Percentiles rank a stretch among this genome's conserved stretches.
phyloP scores from a whole-genome alignment of 2,888 invertebrate species.

The Rhingia rostrata region DNA sequence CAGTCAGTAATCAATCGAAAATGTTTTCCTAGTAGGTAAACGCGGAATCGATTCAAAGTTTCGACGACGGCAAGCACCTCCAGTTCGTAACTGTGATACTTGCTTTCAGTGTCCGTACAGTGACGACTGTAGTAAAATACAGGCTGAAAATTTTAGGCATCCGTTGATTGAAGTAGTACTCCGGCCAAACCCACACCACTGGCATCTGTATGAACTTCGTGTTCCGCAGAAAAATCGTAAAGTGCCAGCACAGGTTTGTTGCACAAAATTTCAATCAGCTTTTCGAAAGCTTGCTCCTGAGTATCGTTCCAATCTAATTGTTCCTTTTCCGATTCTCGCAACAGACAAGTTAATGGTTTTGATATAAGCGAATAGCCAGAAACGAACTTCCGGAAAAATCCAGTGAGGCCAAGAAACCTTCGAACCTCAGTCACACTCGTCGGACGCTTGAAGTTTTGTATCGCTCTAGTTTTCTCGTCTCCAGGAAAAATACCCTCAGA shows the following conservation, averaged over 20 bases:
- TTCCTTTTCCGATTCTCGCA: conserved; percentile 9
- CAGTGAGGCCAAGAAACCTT: conserved; percentile 15
- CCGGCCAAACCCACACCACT: conserved; percentile 13
- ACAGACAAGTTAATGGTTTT: conserved; percentile 9
- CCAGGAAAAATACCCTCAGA: conserved; percentile 2
- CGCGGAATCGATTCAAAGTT: conserved; percentile 51
- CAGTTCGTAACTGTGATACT: too few species aligned
- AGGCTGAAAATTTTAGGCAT: background rate
- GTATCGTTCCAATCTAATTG: background rate
- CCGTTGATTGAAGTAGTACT: conserved; percentile 15
- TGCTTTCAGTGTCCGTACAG: conserved; percentile 14
- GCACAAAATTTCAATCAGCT: conserved; percentile 4
- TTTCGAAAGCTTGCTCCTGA: conserved; percentile 1
- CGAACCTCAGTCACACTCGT: background rate
- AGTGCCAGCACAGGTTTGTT: background rate
- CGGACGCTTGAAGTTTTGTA: conserved; percentile 5
- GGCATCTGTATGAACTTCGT: conserved; percentile 18
- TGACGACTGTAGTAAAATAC: conserved; percentile 32
- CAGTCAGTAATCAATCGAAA: conserved; percentile 58
- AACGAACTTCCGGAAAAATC: conserved; percentile 25
- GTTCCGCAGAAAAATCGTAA: background rate
- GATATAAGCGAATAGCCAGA: conserved; percentile 3
- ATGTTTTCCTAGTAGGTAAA: conserved; percentile 64
- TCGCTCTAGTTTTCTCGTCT: conserved; percentile 15
- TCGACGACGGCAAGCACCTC: too few species aligned